phyloP scores from a whole-genome alignment of 1,140 invertebrate species.

The Brachionus sp. region DNA sequence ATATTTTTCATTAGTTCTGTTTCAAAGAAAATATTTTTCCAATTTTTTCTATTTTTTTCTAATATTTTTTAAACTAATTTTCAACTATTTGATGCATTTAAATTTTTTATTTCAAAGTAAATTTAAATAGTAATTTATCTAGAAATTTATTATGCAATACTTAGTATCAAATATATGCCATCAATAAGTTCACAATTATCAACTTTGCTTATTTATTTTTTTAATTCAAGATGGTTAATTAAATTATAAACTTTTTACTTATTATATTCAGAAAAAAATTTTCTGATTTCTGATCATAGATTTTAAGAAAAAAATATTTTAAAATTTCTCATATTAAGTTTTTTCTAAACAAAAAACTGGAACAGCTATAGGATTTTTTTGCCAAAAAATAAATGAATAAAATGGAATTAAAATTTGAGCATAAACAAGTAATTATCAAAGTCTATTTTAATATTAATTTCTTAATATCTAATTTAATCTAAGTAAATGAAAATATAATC shows the following conservation, averaged over 20 bases:
- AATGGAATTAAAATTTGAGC: background rate
- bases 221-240: no score
- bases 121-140: background rate
- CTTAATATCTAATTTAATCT: background rate
- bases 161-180: background rate
- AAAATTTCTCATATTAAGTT: no score
- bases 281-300: no score
- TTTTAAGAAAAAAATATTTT: no score
- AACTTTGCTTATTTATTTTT: background rate
- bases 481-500: background rate
- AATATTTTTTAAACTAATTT: background rate
- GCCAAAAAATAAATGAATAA: background rate
- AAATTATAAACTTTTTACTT: no score
- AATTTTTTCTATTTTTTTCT: background rate
- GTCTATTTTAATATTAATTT: background rate
- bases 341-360: background rate
- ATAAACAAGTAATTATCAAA: background rate
- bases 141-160: background rate
- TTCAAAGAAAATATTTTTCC: background rate
- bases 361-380: background rate
- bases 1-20: background rate
- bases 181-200: background rate
- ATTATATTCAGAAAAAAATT: no score
- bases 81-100: background rate
- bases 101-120: background rate